Conservation (phyloP, 2,113 vertebrate genomes). For the Paramormyrops kingsleyae region DNA sequence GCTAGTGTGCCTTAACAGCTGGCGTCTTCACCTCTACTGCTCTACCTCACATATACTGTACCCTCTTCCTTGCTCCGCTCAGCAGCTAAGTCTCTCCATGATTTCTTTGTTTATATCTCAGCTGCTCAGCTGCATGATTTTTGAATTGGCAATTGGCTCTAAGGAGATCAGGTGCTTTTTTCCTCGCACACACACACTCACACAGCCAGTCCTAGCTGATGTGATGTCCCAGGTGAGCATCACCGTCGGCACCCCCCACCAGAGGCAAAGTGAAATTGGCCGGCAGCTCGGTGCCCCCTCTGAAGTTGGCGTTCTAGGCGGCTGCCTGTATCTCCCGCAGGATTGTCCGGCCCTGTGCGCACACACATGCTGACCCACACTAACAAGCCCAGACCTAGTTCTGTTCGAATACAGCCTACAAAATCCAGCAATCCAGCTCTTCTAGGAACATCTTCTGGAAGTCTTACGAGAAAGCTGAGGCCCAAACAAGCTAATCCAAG, state of each 20-base stretch:
- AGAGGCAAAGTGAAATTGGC: neutral
- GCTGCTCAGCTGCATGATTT: constrained; percentile 21
- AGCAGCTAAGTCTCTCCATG: neutral
- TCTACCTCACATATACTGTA: neutral
- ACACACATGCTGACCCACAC: constrained; percentile 3
- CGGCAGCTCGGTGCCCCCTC: neutral
- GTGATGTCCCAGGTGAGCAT: neutral
- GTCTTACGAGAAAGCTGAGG: neutral
- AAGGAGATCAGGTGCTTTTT: neutral
- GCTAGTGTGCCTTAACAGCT: neutral
- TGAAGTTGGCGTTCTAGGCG: neutral
- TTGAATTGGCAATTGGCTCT: constrained; percentile 2
- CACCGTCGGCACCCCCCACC: neutral
- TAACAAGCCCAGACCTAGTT: neutral
- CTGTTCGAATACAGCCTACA: neutral
- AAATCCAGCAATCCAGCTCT: constrained; percentile 10
- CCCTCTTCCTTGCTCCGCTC: neutral
- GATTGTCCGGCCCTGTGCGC: neutral
- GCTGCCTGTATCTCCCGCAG: neutral
- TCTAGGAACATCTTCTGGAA: constrained; percentile 4
- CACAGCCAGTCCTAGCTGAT: neutral
- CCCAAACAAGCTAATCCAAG: neutral
- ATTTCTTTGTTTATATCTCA: neutral
- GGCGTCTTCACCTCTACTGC: neutral
- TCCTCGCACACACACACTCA: neutral